These are phyloP conservation scores for Papilio elwesi DNA, from an alignment of 2,888 invertebrate genomes.

Conservation along the genomic window DNA sequence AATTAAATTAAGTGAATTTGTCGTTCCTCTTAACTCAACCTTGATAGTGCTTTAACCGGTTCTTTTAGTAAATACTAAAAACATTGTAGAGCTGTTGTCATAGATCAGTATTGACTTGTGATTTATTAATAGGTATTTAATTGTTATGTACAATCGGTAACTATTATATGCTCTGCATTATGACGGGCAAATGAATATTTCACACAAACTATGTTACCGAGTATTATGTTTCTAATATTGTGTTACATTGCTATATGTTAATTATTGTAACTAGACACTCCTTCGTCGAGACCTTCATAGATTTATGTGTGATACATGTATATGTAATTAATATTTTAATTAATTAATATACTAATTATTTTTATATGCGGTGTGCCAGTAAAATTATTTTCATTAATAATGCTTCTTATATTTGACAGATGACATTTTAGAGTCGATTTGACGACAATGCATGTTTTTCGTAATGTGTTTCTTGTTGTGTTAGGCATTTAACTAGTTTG, in stretches of 20 bases:
- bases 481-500: neutral
- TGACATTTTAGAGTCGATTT: neutral
- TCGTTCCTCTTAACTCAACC: neutral
- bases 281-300: constrained; percentile 3
- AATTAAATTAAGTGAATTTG: neutral
- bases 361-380: neutral
- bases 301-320: neutral
- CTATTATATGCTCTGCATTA: neutral
- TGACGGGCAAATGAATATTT: neutral
- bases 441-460: neutral
- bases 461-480: too few species aligned
- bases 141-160: constrained; percentile 3
- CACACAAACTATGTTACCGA: neutral
- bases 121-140: constrained; percentile 15
- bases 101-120: constrained; percentile 27
- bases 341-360: neutral
- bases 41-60: constrained; percentile 21
- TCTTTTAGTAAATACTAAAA: constrained; percentile 8
- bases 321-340: neutral
- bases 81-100: constrained; percentile 21
- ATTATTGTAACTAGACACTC: constrained; percentile 17
- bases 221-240: neutral
- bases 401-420: neutral
- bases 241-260: constrained; percentile 22
- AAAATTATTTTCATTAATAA: neutral